Conservation (phyloP, 1,140 invertebrate genomes). For the Brachionus angularis region DNA sequence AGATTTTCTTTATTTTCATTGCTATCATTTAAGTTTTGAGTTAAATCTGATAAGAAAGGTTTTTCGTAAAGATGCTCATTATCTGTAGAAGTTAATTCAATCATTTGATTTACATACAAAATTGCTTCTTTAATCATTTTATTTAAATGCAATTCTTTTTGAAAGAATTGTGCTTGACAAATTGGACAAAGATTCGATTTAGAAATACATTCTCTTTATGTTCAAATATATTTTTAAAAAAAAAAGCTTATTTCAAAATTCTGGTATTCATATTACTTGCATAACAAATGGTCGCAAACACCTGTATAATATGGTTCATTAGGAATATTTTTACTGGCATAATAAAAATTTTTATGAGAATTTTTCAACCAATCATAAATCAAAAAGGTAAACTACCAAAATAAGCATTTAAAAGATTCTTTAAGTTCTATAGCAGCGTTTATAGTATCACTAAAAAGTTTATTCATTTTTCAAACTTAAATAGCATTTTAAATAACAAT, state of each 20-base stretch:
- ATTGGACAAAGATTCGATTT: conserved; percentile 22
- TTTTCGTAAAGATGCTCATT: neutral
- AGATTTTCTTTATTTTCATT: no score
- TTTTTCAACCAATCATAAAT: no score
- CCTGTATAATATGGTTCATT: conserved; percentile 13
- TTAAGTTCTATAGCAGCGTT: conserved; percentile 3
- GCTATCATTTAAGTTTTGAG: no score
- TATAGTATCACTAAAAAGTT: neutral
- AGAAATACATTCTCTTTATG: conserved; percentile 11
- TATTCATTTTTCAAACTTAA: neutral
- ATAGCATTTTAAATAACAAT: neutral
- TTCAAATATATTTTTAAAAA: no score
- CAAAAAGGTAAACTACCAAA: neutral
- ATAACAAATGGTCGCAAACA: conserved; percentile 30
- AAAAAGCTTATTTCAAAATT: neutral
- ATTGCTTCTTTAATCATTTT: conserved; percentile 44
- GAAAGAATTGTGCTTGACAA: conserved; percentile 11
- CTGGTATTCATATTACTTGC: conserved; percentile 14
- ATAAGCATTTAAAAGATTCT: conserved; percentile 20
- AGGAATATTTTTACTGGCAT: neutral
- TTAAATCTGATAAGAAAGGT: no score
- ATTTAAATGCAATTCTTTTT: conserved; percentile 37
- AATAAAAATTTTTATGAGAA: neutral
- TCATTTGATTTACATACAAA: conserved; percentile 20
- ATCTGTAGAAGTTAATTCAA: neutral